Base-by-base conservation (phyloP, 2,888 invertebrate genomes). In the Aricia artaxerxes region DNA sequence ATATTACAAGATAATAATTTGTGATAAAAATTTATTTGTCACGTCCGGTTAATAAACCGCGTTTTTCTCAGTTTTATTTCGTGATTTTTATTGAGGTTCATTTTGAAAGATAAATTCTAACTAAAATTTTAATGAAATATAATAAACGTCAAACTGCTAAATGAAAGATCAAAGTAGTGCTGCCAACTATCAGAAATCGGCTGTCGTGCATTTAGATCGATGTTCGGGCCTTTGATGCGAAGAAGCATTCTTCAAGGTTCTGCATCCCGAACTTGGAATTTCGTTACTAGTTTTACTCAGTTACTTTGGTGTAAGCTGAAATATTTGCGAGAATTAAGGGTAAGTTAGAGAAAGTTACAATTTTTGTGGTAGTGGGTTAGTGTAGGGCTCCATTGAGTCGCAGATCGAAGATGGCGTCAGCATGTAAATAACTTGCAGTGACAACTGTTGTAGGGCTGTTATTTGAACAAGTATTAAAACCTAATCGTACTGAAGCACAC, bases 231-330 rank as follows among this genome's bases (percentile, higher is more conserved):
- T 93, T 93, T 95, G 92, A 89, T 95, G 92, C 95, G 94, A 94
- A 95, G 95, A 94, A 94, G 95, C 91, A 92, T 96, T 92, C 93
- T 96, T 94, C 96, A 96, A 95, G 96, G 95, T 92, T 96, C 96
- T 89, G 96, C 96, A 87, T 93, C 95, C 86, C 95, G 95, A 92
- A 96, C 96, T 95, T 96, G 96, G 96, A 96, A 96, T 94, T 95
- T 95, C 89, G 90, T 96, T 87, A 92, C 95, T 85, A 95, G 95
- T 92, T 94, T 96, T 85, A 95, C 95, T 85, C 95, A 95, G 90
- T 90, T 92, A 84, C 89, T 96, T 90, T 96, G 96, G 96, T 95
- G 94, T 90, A 96, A 95, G 95, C 91, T 96, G 87, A 94, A 92
- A 90, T 91, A 93, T 87, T 88, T 94, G 88, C 89, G 94, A 87